A percentile compares a stretch with the other conserved stretches of the same genome.
phyloP scores from a whole-genome alignment of 2,113 vertebrate genomes.

The Copsychus sechellarum region DNA sequence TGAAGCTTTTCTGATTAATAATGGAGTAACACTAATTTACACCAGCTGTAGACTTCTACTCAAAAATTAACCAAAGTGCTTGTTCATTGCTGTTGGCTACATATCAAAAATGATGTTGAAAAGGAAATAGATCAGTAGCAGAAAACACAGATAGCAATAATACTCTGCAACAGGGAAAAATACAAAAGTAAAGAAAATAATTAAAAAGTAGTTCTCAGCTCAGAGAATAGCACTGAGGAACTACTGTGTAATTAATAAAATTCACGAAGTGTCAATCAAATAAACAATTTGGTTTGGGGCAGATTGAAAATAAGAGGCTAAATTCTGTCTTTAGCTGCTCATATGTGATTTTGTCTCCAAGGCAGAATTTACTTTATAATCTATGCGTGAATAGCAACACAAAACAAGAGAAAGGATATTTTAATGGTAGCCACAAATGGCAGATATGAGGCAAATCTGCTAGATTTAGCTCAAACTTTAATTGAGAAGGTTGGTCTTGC shows the following conservation, averaged over 20 bases:
- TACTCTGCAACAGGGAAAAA: neutral
- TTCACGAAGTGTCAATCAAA: constrained; percentile 42
- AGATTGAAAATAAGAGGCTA: constrained; percentile 29
- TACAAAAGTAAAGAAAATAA: neutral
- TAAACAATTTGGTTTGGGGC: neutral
- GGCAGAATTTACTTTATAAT: constrained; percentile 31
- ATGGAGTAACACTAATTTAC: constrained; percentile 8
- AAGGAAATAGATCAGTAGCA: neutral
- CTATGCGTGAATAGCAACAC: neutral
- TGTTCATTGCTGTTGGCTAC: constrained; percentile 14
- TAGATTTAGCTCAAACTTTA: constrained; percentile 14
- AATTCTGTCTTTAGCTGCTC: constrained; percentile 28
- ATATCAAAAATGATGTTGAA: neutral
- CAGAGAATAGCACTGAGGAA: neutral
- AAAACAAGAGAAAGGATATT: constrained; percentile 21
- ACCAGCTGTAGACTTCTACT: constrained; percentile 24
- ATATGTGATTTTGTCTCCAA: constrained; percentile 12
- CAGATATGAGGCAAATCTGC: constrained; percentile 3
- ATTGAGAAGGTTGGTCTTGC: constrained; percentile 52
- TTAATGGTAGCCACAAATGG: constrained; percentile 8
- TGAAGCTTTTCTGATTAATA: constrained; percentile 5
- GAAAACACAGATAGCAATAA: neutral
- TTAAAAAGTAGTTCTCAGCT: neutral
- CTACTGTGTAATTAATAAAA: constrained; percentile 46
- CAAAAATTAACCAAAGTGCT: constrained; percentile 19